Evolutionary conservation across 1,140 invertebrate species (phyloP).

Genomic region (Drosophila neocordata): DNA sequence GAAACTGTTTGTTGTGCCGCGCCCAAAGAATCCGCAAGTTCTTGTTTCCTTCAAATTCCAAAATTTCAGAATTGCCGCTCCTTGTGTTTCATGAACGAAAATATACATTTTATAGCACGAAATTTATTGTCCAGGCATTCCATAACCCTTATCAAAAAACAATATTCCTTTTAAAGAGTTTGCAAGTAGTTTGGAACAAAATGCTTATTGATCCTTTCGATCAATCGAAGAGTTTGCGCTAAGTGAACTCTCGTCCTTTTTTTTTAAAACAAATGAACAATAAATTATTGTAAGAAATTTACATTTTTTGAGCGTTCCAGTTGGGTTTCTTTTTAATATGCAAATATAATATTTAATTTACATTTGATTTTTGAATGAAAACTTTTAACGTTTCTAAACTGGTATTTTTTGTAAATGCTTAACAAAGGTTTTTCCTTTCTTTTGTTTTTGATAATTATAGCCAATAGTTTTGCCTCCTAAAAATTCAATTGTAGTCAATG

Average conservation of each 20-base stretch:
- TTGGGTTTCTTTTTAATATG: not conserved
- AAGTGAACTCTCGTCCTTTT: too few species aligned
- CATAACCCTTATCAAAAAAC: not conserved
- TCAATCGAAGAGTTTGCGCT: too few species aligned
- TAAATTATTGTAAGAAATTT: too few species aligned
- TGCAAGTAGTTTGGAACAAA: too few species aligned
- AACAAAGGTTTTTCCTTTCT: not conserved
- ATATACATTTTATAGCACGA: not conserved
- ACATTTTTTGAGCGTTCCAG: too few species aligned
- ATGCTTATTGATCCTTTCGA: too few species aligned
- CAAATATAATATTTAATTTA: not conserved
- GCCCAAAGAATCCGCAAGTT: not conserved
- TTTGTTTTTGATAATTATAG: too few species aligned
- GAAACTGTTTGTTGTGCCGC: not conserved
- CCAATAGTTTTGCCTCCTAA: not conserved
- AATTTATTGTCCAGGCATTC: not conserved
- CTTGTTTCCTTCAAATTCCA: not conserved
- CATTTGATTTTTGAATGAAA: not conserved
- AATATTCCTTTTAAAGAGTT: too few species aligned
- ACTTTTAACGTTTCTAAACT: not conserved
- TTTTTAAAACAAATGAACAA: too few species aligned
- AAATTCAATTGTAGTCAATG: too few species aligned
- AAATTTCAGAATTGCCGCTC: not conserved
- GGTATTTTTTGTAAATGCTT: not conserved
- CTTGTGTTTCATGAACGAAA: not conserved